phyloP scores from a whole-genome alignment of 2,113 vertebrate species.

The Piaya cayana region DNA sequence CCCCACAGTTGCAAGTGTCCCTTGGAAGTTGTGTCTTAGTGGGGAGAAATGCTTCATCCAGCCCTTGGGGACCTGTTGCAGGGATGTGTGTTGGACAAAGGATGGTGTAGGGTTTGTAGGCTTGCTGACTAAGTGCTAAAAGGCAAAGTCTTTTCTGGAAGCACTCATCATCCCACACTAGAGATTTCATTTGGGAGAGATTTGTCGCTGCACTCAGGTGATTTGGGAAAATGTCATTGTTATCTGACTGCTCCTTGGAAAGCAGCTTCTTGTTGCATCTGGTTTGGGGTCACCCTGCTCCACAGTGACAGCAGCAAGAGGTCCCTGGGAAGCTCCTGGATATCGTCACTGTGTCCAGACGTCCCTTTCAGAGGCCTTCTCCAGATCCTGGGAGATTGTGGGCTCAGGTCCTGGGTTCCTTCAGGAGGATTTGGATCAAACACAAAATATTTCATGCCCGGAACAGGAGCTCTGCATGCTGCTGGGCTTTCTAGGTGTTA shows the following conservation, averaged over 20 bases:
- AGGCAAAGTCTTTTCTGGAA: neutral
- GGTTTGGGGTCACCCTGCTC: neutral
- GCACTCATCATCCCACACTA: neutral
- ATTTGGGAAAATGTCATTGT: neutral
- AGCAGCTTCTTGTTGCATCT: neutral
- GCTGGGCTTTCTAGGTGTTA: neutral
- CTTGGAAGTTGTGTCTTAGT: fast-evolving
- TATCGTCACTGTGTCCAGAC: neutral
- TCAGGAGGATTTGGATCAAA: neutral
- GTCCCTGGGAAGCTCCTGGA: neutral
- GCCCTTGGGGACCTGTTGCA: neutral
- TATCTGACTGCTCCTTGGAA: neutral
- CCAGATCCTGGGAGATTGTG: neutral
- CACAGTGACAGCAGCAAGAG: neutral
- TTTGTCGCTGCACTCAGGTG: neutral
- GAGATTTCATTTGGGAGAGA: neutral
- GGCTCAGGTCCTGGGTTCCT: neutral
- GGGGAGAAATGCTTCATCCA: neutral
- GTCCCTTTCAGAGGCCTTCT: neutral
- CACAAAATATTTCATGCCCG: neutral
- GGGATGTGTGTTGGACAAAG: neutral
- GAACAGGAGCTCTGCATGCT: neutral
- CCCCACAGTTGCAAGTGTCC: fast-evolving
- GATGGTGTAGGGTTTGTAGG: neutral
- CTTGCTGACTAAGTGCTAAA: neutral